A percentile compares a stretch with the other conserved stretches of the same genome.
phyloP scores from a whole-genome alignment of 2,113 vertebrate genomes.

The Cricetomys ansorgei region DNA sequence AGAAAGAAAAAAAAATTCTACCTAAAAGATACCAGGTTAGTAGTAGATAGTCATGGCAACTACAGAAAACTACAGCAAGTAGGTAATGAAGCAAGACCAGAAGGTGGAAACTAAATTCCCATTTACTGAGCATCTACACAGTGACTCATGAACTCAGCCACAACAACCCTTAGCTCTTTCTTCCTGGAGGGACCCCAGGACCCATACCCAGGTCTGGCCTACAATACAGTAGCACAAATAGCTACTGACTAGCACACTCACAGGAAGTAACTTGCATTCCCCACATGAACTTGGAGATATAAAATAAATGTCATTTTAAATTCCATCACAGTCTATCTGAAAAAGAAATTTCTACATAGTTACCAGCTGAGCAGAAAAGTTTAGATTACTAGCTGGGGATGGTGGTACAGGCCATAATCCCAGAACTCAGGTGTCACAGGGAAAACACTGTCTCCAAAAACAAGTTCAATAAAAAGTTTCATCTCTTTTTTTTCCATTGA shows the following conservation, averaged over 20 bases:
- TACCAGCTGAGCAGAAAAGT: neutral
- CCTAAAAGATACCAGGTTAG: neutral
- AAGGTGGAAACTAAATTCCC: neutral
- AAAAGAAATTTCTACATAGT: neutral
- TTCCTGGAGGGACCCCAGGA: neutral
- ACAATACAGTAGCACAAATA: neutral
- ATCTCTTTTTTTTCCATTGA: neutral
- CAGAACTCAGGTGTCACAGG: neutral
- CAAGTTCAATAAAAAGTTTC: neutral
- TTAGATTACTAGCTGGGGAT: neutral
- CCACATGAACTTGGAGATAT: neutral
- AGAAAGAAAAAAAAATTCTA: neutral
- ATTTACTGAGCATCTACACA: neutral
- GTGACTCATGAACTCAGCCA: neutral
- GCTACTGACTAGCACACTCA: neutral
- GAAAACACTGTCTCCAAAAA: neutral
- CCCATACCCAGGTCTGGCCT: neutral
- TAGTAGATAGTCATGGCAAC: neutral
- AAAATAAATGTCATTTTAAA: neutral
- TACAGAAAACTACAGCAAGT: neutral
- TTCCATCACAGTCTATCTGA: neutral
- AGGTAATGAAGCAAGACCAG: neutral
- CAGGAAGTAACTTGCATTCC: neutral
- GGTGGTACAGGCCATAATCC: neutral
- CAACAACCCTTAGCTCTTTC: neutral